These are phyloP conservation scores for Theonella swinhoei DNA, from an alignment of 37 sponge, comb jelly and placozoan genomes.

Conservation along the genomic window DNA sequence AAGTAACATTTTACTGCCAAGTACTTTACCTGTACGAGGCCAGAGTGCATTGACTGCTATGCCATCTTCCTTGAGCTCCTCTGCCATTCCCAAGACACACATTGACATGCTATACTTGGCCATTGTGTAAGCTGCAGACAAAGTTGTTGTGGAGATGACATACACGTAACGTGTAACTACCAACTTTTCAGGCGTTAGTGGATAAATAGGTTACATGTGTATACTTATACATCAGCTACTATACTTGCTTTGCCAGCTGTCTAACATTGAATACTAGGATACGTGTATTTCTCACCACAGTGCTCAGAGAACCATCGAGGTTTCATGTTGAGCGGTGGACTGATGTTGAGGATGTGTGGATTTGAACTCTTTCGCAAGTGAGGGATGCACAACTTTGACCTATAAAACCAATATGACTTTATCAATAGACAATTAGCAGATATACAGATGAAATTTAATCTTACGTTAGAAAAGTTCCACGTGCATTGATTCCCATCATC, in stretches of 20 bases:
- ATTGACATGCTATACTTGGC: slow-evolving; percentile 99
- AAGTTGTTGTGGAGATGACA: too few relatives aligned
- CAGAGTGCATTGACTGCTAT: slow-evolving; percentile 95
- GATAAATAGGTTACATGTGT: too few relatives aligned
- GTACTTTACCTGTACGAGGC: slow-evolving; percentile 84
- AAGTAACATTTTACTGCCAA: background rate
- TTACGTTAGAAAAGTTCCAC: slow-evolving; percentile 92
- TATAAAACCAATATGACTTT: slow-evolving; percentile 3
- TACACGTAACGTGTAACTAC: too few relatives aligned
- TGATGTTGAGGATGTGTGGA: slow-evolving; percentile 97
- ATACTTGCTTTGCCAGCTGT: too few relatives aligned
- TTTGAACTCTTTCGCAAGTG: slow-evolving; percentile 82
- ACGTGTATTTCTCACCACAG: slow-evolving; percentile 70
- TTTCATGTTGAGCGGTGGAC: slow-evolving; percentile 96
- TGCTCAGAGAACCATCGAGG: slow-evolving; percentile 95
- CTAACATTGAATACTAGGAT: too few relatives aligned
- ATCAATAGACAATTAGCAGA: background rate
- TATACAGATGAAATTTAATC: slow-evolving; percentile 2
- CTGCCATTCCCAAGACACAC: slow-evolving; percentile 98
- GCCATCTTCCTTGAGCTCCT: slow-evolving; percentile 84
- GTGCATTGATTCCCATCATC: slow-evolving; percentile 96
- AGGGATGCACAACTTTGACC: slow-evolving; percentile 95
- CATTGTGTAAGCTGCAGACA: slow-evolving; percentile 94
- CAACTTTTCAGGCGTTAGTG: too few relatives aligned
- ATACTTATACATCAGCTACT: too few relatives aligned